Evolutionary conservation across 2,797 vertebrate genomes (phyloP).

Genomic region (Masticophis lateralis): DNA sequence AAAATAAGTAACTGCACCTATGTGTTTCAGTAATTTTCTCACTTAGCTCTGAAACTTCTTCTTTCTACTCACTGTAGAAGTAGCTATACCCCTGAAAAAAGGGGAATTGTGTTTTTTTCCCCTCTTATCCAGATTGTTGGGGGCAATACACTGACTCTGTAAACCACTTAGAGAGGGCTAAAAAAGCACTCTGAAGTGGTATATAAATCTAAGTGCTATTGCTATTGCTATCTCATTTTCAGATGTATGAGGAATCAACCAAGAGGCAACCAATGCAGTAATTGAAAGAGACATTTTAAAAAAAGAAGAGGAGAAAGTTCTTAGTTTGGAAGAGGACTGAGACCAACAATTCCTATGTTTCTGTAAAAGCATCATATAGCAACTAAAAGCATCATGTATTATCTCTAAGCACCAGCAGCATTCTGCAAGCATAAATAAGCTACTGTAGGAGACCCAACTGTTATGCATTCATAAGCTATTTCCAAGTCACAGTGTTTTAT

Average conservation of each 20-base stretch:
- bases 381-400: not conserved
- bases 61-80: not conserved
- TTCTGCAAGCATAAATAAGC: conserved; percentile 1
- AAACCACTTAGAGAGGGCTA: too few species aligned
- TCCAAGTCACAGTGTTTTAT: not conserved
- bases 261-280: not conserved
- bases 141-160: too few species aligned
- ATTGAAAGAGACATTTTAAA: not conserved
- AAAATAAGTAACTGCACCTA: not conserved
- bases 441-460: not conserved
- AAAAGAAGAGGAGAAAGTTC: not conserved
- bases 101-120: not conserved
- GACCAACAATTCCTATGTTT: not conserved
- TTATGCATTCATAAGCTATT: not conserved
- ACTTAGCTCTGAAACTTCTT: not conserved
- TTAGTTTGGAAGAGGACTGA: not conserved
- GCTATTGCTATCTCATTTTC: not conserved
- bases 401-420: not conserved
- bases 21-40: not conserved
- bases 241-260: not conserved
- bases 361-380: not conserved
- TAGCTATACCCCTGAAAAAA: not conserved
- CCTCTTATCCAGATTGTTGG: not conserved
- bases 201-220: too few species aligned
- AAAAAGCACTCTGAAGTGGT: too few species aligned